Base-by-base conservation (phyloP, 2,888 invertebrate genomes). In the Caenorhabditis virilis region DNA sequence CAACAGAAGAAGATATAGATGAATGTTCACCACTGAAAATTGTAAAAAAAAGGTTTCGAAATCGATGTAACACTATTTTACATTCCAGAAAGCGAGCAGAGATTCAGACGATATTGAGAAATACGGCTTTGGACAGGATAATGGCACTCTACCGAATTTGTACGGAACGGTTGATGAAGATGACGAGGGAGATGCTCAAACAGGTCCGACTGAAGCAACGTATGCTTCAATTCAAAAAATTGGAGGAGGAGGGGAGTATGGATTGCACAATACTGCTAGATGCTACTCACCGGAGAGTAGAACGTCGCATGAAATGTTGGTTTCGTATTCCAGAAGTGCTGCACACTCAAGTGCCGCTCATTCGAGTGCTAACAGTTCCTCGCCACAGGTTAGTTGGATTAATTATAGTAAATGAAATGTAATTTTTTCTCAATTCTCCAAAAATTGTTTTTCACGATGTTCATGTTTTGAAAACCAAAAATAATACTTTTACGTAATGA, bases 201-300 rank as follows among this genome's bases (percentile, higher is more conserved):
- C n/a, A 18, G 47, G 42, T 2, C 60, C 69, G 3, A 61, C 55
- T 33, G 69, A 69, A 20, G 64, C 60, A 16, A 64, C 64, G 2
- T 68, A 68, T 42, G 65, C 57, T 5, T 59, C 59, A 0, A 54
- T 58, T 0, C 47, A 63, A 3, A 68, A 68, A 26, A 20, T 67
- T 15, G 23, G 53, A 33, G 43, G 61, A 33, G 22, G 16, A 35
- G 46, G 41, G 0, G 58, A 64, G 2, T 69, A 69, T 30, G 69
- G 57, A 5, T 51, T 60, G 2, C 62, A 68, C 20, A 54, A 62
- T 0, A 58, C 75, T 1, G 75, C 72, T 22, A 50, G 75, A 41
- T 75, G 72, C 26, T 75, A 69, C 22, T 75, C 72, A 11, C 64
- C 72, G 22, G 72, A 71, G 25, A 73, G 69, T 33, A 55, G 75